Base-by-base conservation (phyloP, 2,888 invertebrate genomes). In the Lepetodrilus schrolli region DNA sequence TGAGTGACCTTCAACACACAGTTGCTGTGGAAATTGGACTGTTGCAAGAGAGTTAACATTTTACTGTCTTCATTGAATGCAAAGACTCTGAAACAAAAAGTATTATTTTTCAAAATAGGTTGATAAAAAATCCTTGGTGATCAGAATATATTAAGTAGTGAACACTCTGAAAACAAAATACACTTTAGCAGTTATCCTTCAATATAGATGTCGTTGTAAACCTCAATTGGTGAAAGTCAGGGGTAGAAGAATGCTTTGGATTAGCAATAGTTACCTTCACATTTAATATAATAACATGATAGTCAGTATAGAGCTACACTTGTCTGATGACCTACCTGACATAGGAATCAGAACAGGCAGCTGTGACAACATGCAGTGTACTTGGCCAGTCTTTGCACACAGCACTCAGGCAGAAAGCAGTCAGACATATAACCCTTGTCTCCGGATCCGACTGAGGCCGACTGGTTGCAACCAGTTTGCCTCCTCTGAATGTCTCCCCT, bases 1-100 rank as follows among this genome's bases (percentile, higher is more conserved):
- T 89, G 86, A 81, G 90, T 84, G 2, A 94, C 92, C 90, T 94
- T 94, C 30, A 95, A 91, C 78, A 95, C 93, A 85, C 96, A 96
- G 74, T 93, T 93, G 78, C 92, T 91, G 77, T 93, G 93, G 82
- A 92, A 92, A 26, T 90, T 90, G 0, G 92, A 84, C 26, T 86
- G 82, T 13, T 80, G 81, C 4, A 88, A 23, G 8, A 84, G 70
- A 17, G 72, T 69, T 17, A 90, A 82, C 7, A 76, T 73, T 34
- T 75, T 78, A 21, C 70, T 51, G 1, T 50, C 26, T 68, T 85
- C 85, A 69, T 84, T 78, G 78, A 85, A 87, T 38, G 79, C 51
- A 38, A 83, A 84, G 43, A 86, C 70, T 58, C 87, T 87, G 81
- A 38, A 82, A 82, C 10, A 58, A 17, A 49, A 58, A 48, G 21